phyloP scores from a whole-genome alignment of 1,140 invertebrate species.

The Capitella teleta region DNA sequence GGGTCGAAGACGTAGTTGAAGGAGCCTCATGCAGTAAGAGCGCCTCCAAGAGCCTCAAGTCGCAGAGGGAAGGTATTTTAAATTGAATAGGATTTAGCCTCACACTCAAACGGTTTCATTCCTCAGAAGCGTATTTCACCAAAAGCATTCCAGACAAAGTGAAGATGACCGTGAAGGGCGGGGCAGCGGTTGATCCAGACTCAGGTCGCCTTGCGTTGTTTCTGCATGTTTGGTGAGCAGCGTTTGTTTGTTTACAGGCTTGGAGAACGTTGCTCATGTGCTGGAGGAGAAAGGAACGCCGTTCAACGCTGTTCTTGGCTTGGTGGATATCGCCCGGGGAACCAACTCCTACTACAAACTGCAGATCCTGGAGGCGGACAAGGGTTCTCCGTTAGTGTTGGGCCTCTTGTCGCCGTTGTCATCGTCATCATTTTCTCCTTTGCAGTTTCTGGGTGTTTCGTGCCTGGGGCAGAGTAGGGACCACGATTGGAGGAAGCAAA shows the following conservation, averaged over 20 bases:
- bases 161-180: slow-evolving; percentile 64
- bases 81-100: too few species aligned
- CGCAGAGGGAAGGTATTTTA: too few species aligned
- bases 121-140: slow-evolving; percentile 28
- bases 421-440: slow-evolving; percentile 5
- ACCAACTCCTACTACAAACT: slow-evolving; percentile 94
- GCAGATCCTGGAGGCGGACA: slow-evolving; percentile 73
- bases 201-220: slow-evolving; percentile 44
- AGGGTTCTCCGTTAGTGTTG: too few species aligned
- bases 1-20: too few species aligned
- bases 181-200: slow-evolving; percentile 78
- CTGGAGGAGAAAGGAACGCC: slow-evolving; percentile 47
- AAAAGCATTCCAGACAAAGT: slow-evolving; percentile 38
- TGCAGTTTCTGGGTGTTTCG: slow-evolving; percentile 70
- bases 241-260: slow-evolving; percentile 27
- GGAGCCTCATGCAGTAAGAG: too few species aligned
- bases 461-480: slow-evolving; percentile 92
- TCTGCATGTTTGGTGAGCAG: not conserved
- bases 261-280: slow-evolving; percentile 71
- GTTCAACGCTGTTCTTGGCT: slow-evolving; percentile 66
- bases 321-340: slow-evolving; percentile 71
- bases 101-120: too few species aligned
- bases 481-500: slow-evolving; percentile 70
- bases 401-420: slow-evolving; percentile 7
- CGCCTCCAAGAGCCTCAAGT: too few species aligned